Percentiles rank a stretch among this genome's conserved stretches.
phyloP scores from a whole-genome alignment of 2,797 vertebrate genomes.

The Molossus alvarezi region DNA sequence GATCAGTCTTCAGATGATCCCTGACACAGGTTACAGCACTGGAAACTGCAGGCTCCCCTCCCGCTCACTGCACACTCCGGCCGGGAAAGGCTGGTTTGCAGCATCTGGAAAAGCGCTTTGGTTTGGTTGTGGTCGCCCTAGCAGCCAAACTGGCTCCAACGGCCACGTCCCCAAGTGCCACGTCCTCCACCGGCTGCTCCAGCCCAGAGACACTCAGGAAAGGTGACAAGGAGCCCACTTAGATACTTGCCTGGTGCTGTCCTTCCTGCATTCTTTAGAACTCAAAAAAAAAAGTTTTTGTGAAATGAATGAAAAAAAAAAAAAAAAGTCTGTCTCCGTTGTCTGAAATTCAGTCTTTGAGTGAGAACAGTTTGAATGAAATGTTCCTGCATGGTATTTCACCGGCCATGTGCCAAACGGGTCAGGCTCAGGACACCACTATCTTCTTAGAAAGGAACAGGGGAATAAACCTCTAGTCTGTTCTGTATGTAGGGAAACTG shows the following conservation, averaged over 20 bases:
- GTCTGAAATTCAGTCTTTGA: slow-evolving; percentile 18
- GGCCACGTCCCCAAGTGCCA: slow-evolving; percentile 54
- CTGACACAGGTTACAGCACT: background rate
- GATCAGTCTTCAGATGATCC: slow-evolving; percentile 61
- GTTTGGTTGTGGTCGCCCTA: slow-evolving; percentile 59
- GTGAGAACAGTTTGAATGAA: background rate
- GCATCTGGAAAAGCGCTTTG: slow-evolving; percentile 72
- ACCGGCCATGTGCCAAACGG: background rate
- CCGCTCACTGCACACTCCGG: background rate
- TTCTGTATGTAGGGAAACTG: background rate
- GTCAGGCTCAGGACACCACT: background rate
- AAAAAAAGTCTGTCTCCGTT: background rate
- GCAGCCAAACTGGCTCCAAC: slow-evolving; percentile 7
- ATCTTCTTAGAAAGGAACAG: background rate
- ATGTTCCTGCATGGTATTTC: background rate
- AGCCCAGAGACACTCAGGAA: background rate
- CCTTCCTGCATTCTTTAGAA: background rate
- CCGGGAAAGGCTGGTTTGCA: background rate
- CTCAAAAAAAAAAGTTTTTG: slow-evolving; percentile 25
- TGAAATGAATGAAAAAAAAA: background rate
- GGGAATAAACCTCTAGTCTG: background rate
- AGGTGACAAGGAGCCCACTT: background rate
- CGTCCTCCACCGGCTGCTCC: background rate
- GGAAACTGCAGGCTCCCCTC: background rate
- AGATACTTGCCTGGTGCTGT: background rate